Evolutionary conservation across 37 sponge, comb jelly and placozoan species (phyloP).

Genomic region (Axinella damicornis): DNA sequence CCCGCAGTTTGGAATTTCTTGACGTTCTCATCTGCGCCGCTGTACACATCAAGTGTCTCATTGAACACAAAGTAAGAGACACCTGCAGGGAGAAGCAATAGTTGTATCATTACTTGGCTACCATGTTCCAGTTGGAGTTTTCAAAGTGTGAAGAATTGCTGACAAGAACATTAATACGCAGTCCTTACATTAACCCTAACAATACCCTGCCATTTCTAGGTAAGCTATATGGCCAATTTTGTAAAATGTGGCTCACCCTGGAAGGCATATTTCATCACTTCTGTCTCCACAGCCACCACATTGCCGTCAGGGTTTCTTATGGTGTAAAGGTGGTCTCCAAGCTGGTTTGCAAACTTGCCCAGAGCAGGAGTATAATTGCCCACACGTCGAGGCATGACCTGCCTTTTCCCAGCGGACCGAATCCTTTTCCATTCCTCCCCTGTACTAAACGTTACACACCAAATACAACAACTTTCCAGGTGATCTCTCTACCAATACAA

Average conservation of each 20-base stretch:
- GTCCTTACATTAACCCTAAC: too few species aligned
- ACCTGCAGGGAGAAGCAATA: neutral
- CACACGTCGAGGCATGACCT: slow-evolving; percentile 40
- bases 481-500: too few species aligned
- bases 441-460: too few species aligned
- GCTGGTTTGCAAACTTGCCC: slow-evolving; percentile 18
- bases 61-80: slow-evolving; percentile 25
- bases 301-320: neutral
- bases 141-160: too few species aligned
- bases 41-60: slow-evolving; percentile 3
- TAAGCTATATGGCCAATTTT: neutral
- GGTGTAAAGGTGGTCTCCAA: neutral
- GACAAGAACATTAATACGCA: too few species aligned
- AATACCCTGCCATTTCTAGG: too few species aligned
- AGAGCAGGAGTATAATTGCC: slow-evolving; percentile 9
- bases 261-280: slow-evolving; percentile 30
- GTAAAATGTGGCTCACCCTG: slow-evolving; percentile 10
- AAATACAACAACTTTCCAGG: too few species aligned
- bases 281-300: neutral
- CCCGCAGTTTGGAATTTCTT: neutral
- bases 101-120: too few species aligned
- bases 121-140: too few species aligned
- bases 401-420: slow-evolving; percentile 28
- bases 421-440: slow-evolving; percentile 63
- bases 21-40: neutral